Evolutionary conservation across 1,140 invertebrate genomes (phyloP).

Genomic region (Drosophila sucinea): DNA sequence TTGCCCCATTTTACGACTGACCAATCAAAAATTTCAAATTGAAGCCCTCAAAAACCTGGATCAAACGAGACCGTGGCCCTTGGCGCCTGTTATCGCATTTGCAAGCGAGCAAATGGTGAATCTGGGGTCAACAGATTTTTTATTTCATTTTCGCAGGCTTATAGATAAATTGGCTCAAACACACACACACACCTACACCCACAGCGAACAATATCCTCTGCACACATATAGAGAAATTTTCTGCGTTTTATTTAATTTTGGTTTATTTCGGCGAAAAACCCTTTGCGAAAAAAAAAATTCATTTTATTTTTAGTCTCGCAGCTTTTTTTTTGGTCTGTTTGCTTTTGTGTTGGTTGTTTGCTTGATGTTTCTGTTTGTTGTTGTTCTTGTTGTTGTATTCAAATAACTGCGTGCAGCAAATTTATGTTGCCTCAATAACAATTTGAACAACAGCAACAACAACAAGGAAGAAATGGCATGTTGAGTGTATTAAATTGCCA

Average conservation of each 20-base stretch:
- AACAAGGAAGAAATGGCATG: constrained; percentile 56
- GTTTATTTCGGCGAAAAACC: constrained; percentile 44
- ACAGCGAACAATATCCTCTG: constrained; percentile 13
- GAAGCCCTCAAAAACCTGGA: constrained; percentile 14
- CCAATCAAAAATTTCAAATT: constrained; percentile 59
- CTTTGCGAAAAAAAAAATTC: constrained; percentile 39
- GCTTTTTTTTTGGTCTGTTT: constrained; percentile 11
- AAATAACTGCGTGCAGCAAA: constrained; percentile 70
- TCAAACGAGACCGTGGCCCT: no score
- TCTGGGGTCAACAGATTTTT: constrained; percentile 63
- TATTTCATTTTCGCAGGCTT: constrained; percentile 62
- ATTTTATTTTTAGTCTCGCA: constrained; percentile 11
- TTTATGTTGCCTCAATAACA: constrained; percentile 79
- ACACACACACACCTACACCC: constrained; percentile 11
- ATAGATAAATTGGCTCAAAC: constrained; percentile 49
- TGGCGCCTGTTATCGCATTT: constrained; percentile 61
- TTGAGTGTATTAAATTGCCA: constrained; percentile 80
- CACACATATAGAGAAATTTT: constrained; percentile 7
- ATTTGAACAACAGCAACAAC: constrained; percentile 53
- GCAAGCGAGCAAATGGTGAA: constrained; percentile 16
- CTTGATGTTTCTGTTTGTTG: background rate
- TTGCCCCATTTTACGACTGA: constrained; percentile 62
- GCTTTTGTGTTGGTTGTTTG: background rate
- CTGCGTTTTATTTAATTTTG: constrained; percentile 54
- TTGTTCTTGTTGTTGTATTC: constrained; percentile 49